A percentile compares a stretch with the other conserved stretches of the same genome.
Evolutionary conservation across 2,113 vertebrate genomes (phyloP).

Genomic region (Cyphomyrus discorhynchus): DNA sequence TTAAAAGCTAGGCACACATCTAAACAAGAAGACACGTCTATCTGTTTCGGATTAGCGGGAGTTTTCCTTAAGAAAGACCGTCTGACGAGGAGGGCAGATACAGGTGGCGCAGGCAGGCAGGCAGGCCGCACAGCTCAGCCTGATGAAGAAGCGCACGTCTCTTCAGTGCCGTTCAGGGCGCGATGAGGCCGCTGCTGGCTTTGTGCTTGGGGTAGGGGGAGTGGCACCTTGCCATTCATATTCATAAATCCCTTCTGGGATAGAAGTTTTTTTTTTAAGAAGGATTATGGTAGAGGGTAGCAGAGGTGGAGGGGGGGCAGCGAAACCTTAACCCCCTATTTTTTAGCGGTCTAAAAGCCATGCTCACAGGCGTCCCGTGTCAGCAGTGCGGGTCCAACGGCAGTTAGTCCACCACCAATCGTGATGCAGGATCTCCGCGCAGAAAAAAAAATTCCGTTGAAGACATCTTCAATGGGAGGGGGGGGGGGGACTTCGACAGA

Average conservation of each 20-base stretch:
- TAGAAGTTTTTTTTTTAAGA: not conserved
- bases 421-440: not conserved
- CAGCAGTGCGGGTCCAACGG: not conserved
- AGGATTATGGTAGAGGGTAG: not conserved
- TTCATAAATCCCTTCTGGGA: slow-evolving; percentile 6
- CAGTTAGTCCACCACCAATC: not conserved
- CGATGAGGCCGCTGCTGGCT: not conserved
- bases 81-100: not conserved
- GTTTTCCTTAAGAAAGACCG: not conserved
- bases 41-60: not conserved
- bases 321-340: not conserved
- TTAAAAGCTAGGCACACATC: not conserved
- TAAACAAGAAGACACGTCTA: not conserved
- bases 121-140: not conserved
- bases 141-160: not conserved
- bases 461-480: not conserved
- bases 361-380: not conserved
- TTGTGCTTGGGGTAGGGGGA: not conserved
- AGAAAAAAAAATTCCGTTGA: not conserved
- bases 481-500: not conserved
- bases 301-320: not conserved
- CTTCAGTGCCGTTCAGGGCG: not conserved
- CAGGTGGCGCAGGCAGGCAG: not conserved
- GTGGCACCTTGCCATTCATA: not conserved
- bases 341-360: not conserved